Evolutionary conservation across 2,113 vertebrate species (phyloP).

Genomic region (Barnardius zonarius): DNA sequence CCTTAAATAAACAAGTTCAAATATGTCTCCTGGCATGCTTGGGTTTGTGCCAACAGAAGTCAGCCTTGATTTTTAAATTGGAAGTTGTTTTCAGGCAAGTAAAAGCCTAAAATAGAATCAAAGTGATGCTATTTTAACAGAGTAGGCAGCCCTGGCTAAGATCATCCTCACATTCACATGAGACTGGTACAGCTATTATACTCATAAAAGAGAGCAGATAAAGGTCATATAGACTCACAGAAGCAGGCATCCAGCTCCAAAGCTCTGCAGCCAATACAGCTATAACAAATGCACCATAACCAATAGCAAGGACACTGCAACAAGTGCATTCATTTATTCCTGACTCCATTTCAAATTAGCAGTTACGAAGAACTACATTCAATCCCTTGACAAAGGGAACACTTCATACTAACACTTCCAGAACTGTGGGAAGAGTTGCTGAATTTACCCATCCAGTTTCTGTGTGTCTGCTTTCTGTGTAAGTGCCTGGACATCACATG

Average conservation of each 20-base stretch:
- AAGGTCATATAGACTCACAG: neutral
- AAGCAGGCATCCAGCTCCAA: neutral
- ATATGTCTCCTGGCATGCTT: neutral
- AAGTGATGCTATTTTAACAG: neutral
- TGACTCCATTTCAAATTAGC: neutral
- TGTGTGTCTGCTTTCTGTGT: neutral
- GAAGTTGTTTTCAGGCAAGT: neutral
- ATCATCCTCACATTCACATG: neutral
- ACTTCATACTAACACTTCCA: neutral
- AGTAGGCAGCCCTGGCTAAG: neutral
- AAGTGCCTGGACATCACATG: neutral
- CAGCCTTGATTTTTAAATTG: neutral
- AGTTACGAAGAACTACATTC: neutral
- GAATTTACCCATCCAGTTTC: neutral
- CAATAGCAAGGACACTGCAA: neutral
- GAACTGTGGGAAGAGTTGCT: neutral
- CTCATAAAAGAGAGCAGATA: neutral
- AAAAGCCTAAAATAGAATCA: slow-evolving; percentile 23
- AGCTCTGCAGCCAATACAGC: neutral
- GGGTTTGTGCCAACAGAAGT: neutral
- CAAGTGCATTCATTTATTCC: neutral
- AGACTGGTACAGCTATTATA: neutral
- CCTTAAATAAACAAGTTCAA: neutral
- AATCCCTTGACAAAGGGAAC: neutral
- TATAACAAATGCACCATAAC: neutral